Percentiles rank a stretch among this genome's conserved stretches.
Conservation (phyloP, 2,797 vertebrate species). For the Lacerta bilineata region DNA sequence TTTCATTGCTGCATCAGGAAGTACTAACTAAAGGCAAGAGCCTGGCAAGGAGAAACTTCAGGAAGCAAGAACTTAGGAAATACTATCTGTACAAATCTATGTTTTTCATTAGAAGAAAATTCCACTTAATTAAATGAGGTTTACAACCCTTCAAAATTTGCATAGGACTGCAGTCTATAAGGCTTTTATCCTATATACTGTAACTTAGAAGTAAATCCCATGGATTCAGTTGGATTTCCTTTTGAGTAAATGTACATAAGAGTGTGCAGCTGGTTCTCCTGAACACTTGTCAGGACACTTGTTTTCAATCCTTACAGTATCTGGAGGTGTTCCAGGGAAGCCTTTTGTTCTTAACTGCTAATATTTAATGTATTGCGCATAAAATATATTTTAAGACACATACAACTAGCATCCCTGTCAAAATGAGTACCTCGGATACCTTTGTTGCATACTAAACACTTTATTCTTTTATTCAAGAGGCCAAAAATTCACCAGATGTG, state of each 20-base stretch:
- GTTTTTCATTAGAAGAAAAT: neutral
- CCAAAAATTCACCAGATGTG: slow-evolving; percentile 64
- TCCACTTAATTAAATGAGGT: neutral
- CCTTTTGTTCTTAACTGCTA: neutral
- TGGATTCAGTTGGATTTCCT: neutral
- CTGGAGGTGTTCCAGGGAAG: neutral
- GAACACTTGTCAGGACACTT: no score
- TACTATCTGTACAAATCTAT: neutral
- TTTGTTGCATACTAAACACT: neutral
- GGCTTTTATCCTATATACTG: neutral
- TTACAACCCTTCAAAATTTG: neutral
- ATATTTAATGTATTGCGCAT: neutral
- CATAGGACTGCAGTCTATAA: neutral
- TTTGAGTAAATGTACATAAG: neutral
- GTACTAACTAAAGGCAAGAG: neutral
- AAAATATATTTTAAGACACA: neutral
- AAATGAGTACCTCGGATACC: neutral
- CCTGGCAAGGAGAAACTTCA: neutral
- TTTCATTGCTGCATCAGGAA: neutral
- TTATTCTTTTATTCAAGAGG: slow-evolving; percentile 60
- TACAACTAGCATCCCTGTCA: neutral
- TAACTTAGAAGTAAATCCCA: neutral
- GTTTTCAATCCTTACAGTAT: neutral
- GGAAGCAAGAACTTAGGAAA: neutral
- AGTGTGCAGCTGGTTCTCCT: neutral